Evolutionary conservation across 2,797 vertebrate genomes (phyloP), one percentile per base, ranked within the genome.

Genomic region (Molossus molossus): DNA sequence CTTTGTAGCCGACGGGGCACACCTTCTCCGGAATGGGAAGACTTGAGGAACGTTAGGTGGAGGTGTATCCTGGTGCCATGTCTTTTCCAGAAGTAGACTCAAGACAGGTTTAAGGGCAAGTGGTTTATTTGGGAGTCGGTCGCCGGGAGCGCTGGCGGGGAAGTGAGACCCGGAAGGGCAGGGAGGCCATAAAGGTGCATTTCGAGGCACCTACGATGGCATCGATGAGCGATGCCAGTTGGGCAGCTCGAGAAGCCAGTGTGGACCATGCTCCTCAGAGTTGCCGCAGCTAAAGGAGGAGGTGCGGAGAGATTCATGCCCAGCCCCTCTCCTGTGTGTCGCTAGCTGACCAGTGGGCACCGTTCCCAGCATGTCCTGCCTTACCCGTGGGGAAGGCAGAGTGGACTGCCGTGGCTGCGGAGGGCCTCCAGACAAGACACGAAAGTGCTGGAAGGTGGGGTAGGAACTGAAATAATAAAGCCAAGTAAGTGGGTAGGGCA

Each of bases 381-480:
- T 64, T 17, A 7, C 13, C 1, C n/a, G 20, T 15, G 1, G 5
- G 21, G 11, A 45, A 23, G 21, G 29, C 64, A 80, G 2, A 87
- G n/a, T 17, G 18, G 20, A n/a, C 18, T 65, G 40, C n/a, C 69
- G 9, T 27, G 50, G 20, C 13, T 27, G 50, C 20, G 50, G 21
- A 25, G 58, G 55, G 57, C 33, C 53, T 79, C n/a, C 27, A 80
- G 20, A 58, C 5, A n/a, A 91, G 9, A 58, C 12, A n/a, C 53
- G 3, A 9, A 86, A 76, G 81, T 60, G 9, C 5, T 87, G 60
- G 25, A 17, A 12, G 27, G 6, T 21, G 48, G 8, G 1, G 27
- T 25, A 23, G 50, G 48, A 90, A 48, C 1, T 40, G 27, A 84
- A 92, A 94, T 65, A 72, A 70, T 14, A 73, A 69, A 92, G 45